These are phyloP conservation scores for Buphagus erythrorhynchus DNA, from an alignment of 2,797 vertebrate genomes.

Conservation along the genomic window DNA sequence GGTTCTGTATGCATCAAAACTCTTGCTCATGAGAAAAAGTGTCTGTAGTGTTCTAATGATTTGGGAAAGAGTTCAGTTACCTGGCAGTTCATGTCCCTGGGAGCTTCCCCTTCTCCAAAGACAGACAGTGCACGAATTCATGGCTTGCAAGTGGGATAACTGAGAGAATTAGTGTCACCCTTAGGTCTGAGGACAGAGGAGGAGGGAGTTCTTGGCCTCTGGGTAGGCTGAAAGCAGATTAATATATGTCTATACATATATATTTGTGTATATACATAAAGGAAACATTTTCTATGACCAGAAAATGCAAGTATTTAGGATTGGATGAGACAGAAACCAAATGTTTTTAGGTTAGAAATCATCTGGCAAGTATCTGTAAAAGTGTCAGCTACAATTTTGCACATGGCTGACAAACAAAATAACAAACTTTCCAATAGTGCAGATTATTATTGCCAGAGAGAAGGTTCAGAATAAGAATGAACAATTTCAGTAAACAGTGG, in stretches of 20 bases:
- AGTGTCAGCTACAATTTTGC: background rate
- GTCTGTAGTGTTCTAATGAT: background rate
- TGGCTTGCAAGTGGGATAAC: background rate
- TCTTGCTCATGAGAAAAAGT: background rate
- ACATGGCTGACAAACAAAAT: background rate
- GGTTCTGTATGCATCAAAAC: background rate
- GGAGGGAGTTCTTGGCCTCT: background rate
- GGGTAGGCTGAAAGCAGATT: background rate
- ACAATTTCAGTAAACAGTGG: background rate
- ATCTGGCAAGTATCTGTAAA: background rate
- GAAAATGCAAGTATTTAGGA: background rate
- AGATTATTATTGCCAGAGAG: background rate
- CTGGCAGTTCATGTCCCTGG: background rate
- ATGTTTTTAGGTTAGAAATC: background rate
- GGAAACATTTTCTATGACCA: background rate
- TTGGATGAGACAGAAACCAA: background rate
- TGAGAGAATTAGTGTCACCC: background rate
- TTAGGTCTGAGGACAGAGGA: background rate
- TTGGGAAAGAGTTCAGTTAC: background rate
- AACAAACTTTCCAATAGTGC: background rate
- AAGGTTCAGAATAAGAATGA: background rate
- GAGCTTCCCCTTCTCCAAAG: background rate
- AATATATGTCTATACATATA: accelerated
- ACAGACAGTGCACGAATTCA: accelerated
- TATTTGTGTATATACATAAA: background rate